phyloP scores from a whole-genome alignment of 2,888 invertebrate species.

The Hydriomena furcata region DNA sequence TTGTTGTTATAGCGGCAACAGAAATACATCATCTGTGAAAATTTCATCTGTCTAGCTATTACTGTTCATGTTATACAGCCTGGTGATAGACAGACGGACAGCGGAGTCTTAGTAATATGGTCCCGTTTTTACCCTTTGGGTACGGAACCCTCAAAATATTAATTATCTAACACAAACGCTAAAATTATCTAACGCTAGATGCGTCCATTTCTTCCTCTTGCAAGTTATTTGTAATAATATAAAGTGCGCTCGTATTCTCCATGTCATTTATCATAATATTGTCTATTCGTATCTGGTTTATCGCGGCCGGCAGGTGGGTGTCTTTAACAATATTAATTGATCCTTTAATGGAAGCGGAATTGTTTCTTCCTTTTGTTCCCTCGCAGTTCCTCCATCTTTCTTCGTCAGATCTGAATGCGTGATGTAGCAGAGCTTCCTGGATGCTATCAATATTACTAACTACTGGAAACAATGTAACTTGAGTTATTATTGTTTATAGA shows the following conservation, averaged over 20 bases:
- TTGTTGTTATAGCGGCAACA: no score
- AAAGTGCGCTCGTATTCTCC: constrained; percentile 50
- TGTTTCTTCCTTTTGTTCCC: constrained; percentile 45
- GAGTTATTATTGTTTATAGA: constrained; percentile 18
- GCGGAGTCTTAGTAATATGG: no score
- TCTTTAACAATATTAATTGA: constrained; percentile 66
- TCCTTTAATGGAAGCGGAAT: constrained; percentile 54
- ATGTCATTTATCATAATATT: constrained; percentile 73
- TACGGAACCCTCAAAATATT: no score
- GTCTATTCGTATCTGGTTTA: constrained; percentile 57
- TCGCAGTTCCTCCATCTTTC: constrained; percentile 33
- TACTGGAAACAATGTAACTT: constrained; percentile 13
- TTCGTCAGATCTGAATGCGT: constrained; percentile 29
- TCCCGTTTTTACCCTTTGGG: no score
- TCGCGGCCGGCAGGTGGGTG: constrained; percentile 65
- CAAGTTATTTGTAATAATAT: constrained; percentile 50
- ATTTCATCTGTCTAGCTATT: no score
- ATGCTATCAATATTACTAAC: constrained; percentile 11
- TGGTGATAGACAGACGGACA: no score
- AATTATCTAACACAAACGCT: no score
- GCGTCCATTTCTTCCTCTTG: not conserved
- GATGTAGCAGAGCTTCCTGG: constrained; percentile 22
- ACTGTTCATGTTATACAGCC: no score
- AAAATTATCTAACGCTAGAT: no score
- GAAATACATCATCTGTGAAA: no score